Conservation (phyloP, 2,797 vertebrate genomes). For the Paedocypris micromegethes region DNA sequence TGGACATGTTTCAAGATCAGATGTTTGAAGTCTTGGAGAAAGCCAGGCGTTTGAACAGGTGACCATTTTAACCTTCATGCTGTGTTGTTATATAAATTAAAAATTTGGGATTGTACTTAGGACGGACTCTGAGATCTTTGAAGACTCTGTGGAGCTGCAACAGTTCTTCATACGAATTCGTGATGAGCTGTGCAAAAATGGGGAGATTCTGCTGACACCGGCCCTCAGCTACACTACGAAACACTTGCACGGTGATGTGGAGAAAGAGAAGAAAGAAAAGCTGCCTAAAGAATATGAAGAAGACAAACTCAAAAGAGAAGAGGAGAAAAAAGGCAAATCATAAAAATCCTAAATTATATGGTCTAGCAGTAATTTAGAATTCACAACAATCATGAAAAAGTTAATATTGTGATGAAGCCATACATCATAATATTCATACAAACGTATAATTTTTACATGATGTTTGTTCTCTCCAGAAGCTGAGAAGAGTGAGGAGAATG, state of each 20-base stretch:
- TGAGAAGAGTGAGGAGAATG: constrained; percentile 89
- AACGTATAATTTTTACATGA: too few species aligned
- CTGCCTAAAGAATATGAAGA: constrained; percentile 95
- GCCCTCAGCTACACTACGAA: constrained; percentile 95
- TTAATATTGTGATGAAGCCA: too few species aligned
- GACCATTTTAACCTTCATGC: constrained; percentile 35
- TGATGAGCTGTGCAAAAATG: constrained; percentile 97
- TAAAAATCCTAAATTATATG: too few species aligned
- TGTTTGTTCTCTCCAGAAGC: constrained; percentile 71
- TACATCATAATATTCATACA: too few species aligned
- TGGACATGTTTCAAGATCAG: constrained; percentile 97
- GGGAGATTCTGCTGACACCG: constrained; percentile 93
- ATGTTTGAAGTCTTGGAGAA: constrained; percentile 98
- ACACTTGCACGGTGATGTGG: constrained; percentile 92
- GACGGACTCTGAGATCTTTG: constrained; percentile 97
- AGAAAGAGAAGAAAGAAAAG: constrained; percentile 97
- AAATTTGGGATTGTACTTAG: constrained; percentile 50
- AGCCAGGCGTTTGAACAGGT: constrained; percentile 91
- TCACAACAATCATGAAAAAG: too few species aligned
- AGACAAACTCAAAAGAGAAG: constrained; percentile 94
- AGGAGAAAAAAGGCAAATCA: constrained; percentile 86
- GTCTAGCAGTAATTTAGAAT: too few species aligned
- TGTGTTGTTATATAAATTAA: neutral
- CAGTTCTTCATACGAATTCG: constrained; percentile 97
- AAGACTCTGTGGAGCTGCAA: constrained; percentile 95